These are phyloP conservation scores for Dipus sagitta DNA, from an alignment of 2,797 vertebrate species.

Conservation along the genomic window DNA sequence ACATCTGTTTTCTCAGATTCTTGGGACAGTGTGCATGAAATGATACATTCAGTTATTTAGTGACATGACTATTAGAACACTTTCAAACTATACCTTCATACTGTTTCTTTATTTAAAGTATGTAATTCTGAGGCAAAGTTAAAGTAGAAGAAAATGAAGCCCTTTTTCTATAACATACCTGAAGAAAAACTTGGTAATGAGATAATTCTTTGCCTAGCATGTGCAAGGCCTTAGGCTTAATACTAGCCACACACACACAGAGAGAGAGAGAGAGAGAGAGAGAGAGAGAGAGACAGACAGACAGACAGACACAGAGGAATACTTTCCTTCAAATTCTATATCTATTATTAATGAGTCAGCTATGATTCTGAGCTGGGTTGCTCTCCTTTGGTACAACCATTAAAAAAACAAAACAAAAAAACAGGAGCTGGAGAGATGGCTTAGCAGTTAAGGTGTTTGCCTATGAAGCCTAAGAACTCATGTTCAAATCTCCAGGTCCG, in stretches of 20 bases:
- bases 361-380: constrained; percentile 41
- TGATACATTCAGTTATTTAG: not conserved
- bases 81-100: constrained; percentile 50
- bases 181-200: constrained; percentile 33
- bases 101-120: constrained; percentile 43
- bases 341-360: not conserved
- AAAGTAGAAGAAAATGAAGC: constrained; percentile 34
- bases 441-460: no score
- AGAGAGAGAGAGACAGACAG: no score
- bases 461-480: no score
- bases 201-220: not conserved
- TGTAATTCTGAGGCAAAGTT: constrained; percentile 25
- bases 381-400: constrained; percentile 26
- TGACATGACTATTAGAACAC: not conserved
- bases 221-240: not conserved
- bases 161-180: constrained; percentile 41
- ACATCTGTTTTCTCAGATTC: constrained; percentile 44
- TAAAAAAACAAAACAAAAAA: no score
- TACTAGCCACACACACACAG: not conserved
- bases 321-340: constrained; percentile 1
- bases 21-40: not conserved
- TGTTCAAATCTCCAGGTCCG: no score
- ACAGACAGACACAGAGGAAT: not conserved
- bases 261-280: no score
- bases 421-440: no score